A percentile compares a stretch with the other conserved stretches of the same genome.
These are phyloP conservation scores for Nannobrachium achirus DNA, from an alignment of 2,113 vertebrate species.

Conservation along the genomic window DNA sequence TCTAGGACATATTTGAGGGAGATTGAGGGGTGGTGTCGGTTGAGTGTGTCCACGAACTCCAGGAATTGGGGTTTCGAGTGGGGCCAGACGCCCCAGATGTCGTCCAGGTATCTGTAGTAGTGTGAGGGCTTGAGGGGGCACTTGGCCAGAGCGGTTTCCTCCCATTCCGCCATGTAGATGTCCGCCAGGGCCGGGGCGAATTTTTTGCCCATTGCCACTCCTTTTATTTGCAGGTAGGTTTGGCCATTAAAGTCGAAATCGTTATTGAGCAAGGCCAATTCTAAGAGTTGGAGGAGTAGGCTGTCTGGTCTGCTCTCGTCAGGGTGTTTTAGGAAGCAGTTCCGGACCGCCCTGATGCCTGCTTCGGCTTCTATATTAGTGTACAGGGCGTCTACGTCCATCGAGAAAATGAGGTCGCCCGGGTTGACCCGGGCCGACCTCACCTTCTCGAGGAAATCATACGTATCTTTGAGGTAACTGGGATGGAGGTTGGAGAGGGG, in stretches of 20 bases:
- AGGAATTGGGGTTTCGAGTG: neutral
- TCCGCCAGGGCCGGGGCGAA: neutral
- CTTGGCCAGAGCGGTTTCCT: neutral
- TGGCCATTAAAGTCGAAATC: conserved; percentile 13
- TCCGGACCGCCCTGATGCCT: neutral
- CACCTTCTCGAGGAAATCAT: neutral
- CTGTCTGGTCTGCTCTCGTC: neutral
- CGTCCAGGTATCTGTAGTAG: neutral
- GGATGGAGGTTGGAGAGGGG: neutral
- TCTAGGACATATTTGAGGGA: neutral
- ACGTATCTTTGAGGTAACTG: neutral
- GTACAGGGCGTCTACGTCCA: conserved; percentile 1
- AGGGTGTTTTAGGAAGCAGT: neutral
- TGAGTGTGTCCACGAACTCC: neutral
- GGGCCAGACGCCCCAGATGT: neutral
- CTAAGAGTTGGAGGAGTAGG: neutral
- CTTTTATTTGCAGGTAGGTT: neutral
- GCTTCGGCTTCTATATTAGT: neutral
- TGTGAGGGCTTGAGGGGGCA: neutral
- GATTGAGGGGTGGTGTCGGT: neutral
- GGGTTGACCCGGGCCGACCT: neutral
- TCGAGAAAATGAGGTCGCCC: neutral
- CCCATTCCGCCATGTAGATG: neutral
- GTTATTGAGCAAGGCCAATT: neutral
- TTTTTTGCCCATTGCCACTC: neutral